Percentiles rank a stretch among this genome's conserved stretches.
These are phyloP conservation scores for Ammodytes marinus DNA, from an alignment of 2,113 vertebrate genomes.

Conservation along the genomic window DNA sequence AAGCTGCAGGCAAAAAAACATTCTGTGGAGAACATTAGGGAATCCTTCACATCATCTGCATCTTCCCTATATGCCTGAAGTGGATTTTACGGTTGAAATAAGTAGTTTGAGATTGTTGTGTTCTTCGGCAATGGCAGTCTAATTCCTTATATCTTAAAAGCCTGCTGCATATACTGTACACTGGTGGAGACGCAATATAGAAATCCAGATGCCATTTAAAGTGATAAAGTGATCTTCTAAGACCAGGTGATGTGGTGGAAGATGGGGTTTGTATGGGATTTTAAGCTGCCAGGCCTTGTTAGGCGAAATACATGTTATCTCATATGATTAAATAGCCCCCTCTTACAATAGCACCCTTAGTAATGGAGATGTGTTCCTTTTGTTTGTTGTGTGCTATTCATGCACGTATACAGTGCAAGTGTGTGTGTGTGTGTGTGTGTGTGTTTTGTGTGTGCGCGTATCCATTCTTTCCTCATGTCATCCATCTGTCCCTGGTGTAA, in stretches of 20 bases:
- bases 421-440: slow-evolving; percentile 3
- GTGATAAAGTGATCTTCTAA: slow-evolving; percentile 15
- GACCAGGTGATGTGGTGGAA: slow-evolving; percentile 5
- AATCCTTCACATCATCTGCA: slow-evolving; percentile 1
- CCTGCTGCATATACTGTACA: background rate
- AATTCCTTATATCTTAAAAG: background rate
- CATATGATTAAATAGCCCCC: slow-evolving; percentile 39
- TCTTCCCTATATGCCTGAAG: background rate
- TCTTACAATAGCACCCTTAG: slow-evolving; percentile 16
- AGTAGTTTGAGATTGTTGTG: background rate
- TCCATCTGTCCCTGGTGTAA: slow-evolving; percentile 64
- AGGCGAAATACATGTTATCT: slow-evolving; percentile 28
- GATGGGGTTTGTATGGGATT: slow-evolving; percentile 5
- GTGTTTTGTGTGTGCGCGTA: slow-evolving; percentile 6
- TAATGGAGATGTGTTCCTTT: slow-evolving; percentile 47
- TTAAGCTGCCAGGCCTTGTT: slow-evolving; percentile 43
- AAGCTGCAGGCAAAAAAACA: background rate
- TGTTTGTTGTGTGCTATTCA: slow-evolving; percentile 32
- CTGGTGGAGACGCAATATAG: background rate
- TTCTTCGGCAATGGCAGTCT: background rate
- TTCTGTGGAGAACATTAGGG: background rate
- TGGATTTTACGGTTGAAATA: background rate
- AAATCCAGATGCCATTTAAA: slow-evolving; percentile 17
- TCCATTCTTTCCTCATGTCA: slow-evolving; percentile 44
- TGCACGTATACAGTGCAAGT: background rate